A percentile compares a stretch with the other conserved stretches of the same genome.
Evolutionary conservation across 1,140 invertebrate genomes (phyloP).

Genomic region (Acyrthosiphon pisum): DNA sequence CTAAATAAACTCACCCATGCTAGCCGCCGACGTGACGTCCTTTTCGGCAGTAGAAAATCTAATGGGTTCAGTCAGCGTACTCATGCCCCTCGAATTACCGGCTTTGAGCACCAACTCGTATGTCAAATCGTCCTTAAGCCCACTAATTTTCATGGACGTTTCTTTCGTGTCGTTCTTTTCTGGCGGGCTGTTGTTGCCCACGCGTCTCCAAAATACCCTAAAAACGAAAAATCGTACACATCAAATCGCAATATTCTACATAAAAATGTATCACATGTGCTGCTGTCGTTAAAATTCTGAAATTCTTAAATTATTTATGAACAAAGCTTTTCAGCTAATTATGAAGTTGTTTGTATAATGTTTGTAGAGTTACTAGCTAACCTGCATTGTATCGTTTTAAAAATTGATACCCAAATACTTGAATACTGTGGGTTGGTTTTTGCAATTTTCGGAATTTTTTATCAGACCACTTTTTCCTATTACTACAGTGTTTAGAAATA

Average conservation of each 20-base stretch:
- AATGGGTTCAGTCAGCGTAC: conserved; percentile 74
- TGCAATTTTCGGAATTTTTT: neutral
- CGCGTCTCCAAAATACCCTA: conserved; percentile 67
- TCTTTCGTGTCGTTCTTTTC: conserved; percentile 76
- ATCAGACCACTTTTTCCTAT: neutral
- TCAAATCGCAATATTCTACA: neutral
- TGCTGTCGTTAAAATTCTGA: neutral
- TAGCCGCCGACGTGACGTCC: conserved; percentile 71
- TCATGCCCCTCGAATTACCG: conserved; percentile 80
- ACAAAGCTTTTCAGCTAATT: neutral
- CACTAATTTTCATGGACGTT: conserved; percentile 72
- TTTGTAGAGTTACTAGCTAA: neutral
- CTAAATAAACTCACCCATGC: conserved; percentile 64
- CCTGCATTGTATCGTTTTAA: neutral
- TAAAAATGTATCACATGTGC: neutral
- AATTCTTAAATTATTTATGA: neutral
- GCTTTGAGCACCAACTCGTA: conserved; percentile 85
- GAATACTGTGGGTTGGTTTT: neutral
- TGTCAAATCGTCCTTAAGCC: conserved; percentile 73
- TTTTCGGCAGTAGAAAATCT: conserved; percentile 74
- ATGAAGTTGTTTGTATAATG: too few relatives aligned
- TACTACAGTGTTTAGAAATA: neutral
- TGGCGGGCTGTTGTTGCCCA: conserved; percentile 65
- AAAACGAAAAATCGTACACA: neutral
- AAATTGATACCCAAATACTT: neutral